Evolutionary conservation across 2,888 invertebrate genomes (phyloP).

Genomic region (Dyspetes luteomarginatus): DNA sequence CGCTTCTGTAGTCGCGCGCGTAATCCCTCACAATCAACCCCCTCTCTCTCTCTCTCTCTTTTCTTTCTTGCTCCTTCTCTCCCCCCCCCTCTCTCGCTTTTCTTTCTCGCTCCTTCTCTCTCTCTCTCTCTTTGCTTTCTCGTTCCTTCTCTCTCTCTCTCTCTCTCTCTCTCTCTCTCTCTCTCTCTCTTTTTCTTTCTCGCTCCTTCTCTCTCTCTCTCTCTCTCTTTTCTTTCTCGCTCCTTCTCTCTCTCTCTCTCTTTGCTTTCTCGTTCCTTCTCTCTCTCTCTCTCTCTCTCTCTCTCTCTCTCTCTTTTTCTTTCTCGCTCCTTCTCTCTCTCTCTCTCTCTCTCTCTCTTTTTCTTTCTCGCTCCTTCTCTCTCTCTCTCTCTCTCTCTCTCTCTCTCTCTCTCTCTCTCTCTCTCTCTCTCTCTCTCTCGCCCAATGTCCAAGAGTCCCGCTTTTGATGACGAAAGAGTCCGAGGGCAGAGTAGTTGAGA

Average conservation of each 20-base stretch:
- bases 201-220: slow-evolving; percentile 49
- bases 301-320: not conserved
- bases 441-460: slow-evolving; percentile 21
- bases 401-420: too few species aligned
- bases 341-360: not conserved
- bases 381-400: not conserved
- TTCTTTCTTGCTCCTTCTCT: not conserved
- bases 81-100: too few species aligned
- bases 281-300: not conserved
- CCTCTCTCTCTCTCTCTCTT: not conserved
- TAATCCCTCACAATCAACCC: slow-evolving; percentile 46
- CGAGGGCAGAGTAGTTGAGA: slow-evolving; percentile 23
- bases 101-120: too few species aligned
- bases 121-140: not conserved
- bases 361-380: too few species aligned
- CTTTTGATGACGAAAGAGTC: slow-evolving; percentile 40
- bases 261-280: too few species aligned
- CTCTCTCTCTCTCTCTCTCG: not conserved
- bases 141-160: too few species aligned
- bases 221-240: not conserved
- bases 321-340: too few species aligned
- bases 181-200: slow-evolving; percentile 14
- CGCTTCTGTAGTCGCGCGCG: slow-evolving; percentile 55
- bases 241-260: not conserved
- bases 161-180: not conserved